Evolutionary conservation across 2,888 invertebrate genomes (phyloP), one percentile per base, ranked within the genome.

Genomic region (Pilophorus perplexus): DNA sequence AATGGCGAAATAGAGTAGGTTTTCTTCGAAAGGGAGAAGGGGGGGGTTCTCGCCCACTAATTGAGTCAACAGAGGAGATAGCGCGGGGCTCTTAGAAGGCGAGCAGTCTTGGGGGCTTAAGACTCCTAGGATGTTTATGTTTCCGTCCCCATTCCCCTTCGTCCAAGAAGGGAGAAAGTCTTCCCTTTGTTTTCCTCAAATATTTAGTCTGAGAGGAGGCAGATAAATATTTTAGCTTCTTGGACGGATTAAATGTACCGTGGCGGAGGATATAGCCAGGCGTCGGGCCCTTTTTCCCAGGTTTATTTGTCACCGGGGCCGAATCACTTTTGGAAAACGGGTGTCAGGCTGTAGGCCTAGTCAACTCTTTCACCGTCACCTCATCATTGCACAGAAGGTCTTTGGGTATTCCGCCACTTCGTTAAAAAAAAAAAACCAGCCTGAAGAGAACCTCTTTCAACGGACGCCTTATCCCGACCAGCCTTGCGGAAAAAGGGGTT

Each of bases 161-260:
- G n/a, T 52, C 28, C 54, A 33, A 10, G 22, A 22, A 25, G 28
- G 52, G 40, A 38, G 38, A 18, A 37, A 55, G 38, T 37, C 55
- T 38, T 20, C 38, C 55, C 55, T 55, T 55, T 55, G 37, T 37
- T 55, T 55, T 55, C 40, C 55, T 55, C 55, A 55, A 55, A 55
- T 55, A 55, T 55, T 55, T 55, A 55, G 55, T 55, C 55, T 38
- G 38, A 22, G 38, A 55, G 55, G 40, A 55, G 55, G 55, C 55
- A 55, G 55, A 55, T 55, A 55, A 55, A 55, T 55, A 55, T 55
- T 55, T 55, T 55, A 55, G 40, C 55, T 55, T 38, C 55, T 38
- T 28, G 52, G 52, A 28, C 52, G 52, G 52, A 52, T 52, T 52
- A 52, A 52, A 52, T 52, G 52, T 52, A 28, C 18, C 52, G 52